Evolutionary conservation across 2,113 vertebrate genomes (phyloP).

Genomic region (Strix uralensis): DNA sequence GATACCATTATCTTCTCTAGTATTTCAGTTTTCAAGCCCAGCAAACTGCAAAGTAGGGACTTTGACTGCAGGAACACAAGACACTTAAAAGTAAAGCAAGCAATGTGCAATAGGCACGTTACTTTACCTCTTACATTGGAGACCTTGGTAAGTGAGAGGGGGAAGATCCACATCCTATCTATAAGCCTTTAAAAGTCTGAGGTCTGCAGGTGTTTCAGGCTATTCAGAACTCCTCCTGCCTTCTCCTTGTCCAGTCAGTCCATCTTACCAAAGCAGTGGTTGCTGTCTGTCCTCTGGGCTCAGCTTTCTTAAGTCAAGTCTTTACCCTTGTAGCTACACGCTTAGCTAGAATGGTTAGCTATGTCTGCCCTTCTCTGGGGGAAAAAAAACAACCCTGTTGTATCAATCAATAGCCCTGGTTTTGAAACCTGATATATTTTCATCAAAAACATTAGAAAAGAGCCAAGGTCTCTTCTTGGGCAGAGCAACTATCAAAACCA

Average conservation of each 20-base stretch:
- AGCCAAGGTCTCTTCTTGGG: background rate
- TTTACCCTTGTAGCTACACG: background rate
- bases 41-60: background rate
- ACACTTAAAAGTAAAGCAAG: background rate
- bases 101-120: background rate
- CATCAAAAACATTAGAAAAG: background rate
- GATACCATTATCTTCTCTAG: background rate
- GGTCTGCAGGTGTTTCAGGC: background rate
- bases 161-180: background rate
- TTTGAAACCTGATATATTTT: background rate
- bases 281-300: background rate
- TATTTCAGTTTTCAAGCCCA: background rate
- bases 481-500: background rate
- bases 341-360: background rate
- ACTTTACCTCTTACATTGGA: background rate
- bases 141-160: background rate
- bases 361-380: background rate
- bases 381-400: background rate
- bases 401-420: background rate
- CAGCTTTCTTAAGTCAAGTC: background rate
- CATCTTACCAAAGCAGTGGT: background rate
- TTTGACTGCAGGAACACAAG: background rate
- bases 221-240: background rate
- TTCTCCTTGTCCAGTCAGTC: background rate
- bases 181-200: background rate